phyloP scores from a whole-genome alignment of 2,888 invertebrate genomes.

The Omphaloscelis lunosa region DNA sequence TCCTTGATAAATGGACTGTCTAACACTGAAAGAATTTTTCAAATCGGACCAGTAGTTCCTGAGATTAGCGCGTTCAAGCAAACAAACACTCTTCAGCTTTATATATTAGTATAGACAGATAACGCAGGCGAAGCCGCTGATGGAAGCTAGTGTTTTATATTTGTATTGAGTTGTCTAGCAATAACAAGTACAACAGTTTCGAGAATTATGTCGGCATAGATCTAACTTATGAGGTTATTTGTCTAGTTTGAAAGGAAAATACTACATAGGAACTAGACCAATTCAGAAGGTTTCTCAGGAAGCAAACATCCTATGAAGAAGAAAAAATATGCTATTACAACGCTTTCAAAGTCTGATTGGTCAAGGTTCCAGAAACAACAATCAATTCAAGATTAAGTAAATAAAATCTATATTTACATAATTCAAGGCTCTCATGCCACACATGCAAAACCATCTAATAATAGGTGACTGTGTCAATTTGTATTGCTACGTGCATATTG shows the following conservation, averaged over 20 bases:
- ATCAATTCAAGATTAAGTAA: no score
- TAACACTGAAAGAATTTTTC: no score
- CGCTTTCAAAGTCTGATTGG: background rate
- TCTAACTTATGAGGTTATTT: slow-evolving; percentile 27
- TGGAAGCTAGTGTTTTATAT: no score
- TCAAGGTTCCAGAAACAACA: slow-evolving; percentile 3
- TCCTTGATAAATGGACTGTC: no score
- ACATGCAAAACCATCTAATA: background rate
- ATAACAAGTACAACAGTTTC: background rate
- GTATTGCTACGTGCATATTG: slow-evolving; percentile 28
- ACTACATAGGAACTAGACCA: slow-evolving; percentile 6
- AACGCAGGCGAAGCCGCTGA: no score
- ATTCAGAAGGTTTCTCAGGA: slow-evolving; percentile 25
- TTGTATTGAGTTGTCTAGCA: background rate
- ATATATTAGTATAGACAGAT: no score
- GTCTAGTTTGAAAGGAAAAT: slow-evolving; percentile 21
- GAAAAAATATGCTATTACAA: background rate
- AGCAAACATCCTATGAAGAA: slow-evolving; percentile 37
- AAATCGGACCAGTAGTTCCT: no score
- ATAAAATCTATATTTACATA: background rate
- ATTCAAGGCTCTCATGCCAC: background rate
- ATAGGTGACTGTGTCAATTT: background rate
- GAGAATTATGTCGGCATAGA: background rate
- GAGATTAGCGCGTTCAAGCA: no score
- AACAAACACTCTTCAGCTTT: no score